Conservation (phyloP, 1,140 invertebrate genomes). For the Gryllus bimaculatus region DNA sequence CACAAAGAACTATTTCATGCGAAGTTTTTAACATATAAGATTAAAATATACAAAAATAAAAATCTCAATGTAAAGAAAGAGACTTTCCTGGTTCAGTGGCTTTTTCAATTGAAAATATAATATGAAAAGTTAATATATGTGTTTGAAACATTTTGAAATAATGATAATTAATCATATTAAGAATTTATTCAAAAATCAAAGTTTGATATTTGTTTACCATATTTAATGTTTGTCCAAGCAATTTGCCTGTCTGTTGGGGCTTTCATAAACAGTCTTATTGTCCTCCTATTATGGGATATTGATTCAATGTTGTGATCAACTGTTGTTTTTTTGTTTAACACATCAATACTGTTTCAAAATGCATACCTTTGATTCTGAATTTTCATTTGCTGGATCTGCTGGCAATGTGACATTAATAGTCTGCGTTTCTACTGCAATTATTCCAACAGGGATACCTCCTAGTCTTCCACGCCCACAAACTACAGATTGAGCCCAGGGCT, state of each 20-base stretch:
- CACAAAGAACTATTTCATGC: conserved; percentile 18
- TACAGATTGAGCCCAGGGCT: conserved; percentile 96
- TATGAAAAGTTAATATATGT: too few species aligned
- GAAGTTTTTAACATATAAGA: too few species aligned
- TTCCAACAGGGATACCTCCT: conserved; percentile 93
- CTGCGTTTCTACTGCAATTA: conserved; percentile 93
- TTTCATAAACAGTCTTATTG: too few species aligned
- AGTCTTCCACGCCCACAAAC: conserved; percentile 81
- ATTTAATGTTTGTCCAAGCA: background rate
- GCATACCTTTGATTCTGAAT: conserved; percentile 84
- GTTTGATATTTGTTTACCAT: background rate
- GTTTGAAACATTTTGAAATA: background rate
- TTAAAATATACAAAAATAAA: too few species aligned
- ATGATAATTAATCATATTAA: background rate
- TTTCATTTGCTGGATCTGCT: conserved; percentile 96
- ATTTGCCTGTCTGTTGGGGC: background rate
- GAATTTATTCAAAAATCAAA: background rate
- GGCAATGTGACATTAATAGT: conserved; percentile 91
- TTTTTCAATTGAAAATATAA: too few species aligned
- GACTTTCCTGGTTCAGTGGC: too few species aligned
- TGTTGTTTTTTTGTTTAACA: background rate
- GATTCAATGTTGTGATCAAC: too few species aligned
- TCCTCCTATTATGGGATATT: too few species aligned
- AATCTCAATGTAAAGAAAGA: too few species aligned
- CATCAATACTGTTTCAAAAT: background rate